A percentile compares a stretch with the other conserved stretches of the same genome.
These are phyloP conservation scores for Cosmia trapezina DNA, from an alignment of 2,888 invertebrate genomes.

Conservation along the genomic window DNA sequence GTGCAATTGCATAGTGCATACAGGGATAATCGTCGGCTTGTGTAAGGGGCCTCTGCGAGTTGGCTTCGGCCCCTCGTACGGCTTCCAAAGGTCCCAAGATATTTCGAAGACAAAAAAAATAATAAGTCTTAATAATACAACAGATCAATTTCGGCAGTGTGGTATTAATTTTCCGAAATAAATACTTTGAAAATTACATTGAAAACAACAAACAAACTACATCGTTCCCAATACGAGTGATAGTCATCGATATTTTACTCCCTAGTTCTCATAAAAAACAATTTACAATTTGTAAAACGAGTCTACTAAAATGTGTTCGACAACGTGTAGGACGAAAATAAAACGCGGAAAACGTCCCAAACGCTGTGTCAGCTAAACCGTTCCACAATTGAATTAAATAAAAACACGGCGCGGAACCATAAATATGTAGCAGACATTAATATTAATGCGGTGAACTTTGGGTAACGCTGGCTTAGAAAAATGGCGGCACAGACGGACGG, in stretches of 20 bases:
- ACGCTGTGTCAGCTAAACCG: conserved; percentile 53
- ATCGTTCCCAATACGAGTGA: neutral
- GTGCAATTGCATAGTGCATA: too few species aligned
- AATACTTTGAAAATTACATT: neutral
- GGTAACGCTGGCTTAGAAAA: conserved; percentile 64
- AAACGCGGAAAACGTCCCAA: conserved; percentile 39
- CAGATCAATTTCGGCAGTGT: neutral
- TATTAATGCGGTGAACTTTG: conserved; percentile 69
- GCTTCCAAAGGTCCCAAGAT: too few species aligned
- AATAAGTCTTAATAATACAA: neutral
- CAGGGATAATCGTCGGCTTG: too few species aligned
- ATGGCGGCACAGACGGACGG: conserved; percentile 45
- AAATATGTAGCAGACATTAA: conserved; percentile 73
- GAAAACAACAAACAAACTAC: neutral
- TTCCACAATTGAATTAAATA: conserved; percentile 71
- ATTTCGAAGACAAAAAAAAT: too few species aligned
- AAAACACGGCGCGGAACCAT: conserved; percentile 65
- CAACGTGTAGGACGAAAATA: conserved; percentile 12
- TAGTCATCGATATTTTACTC: neutral
- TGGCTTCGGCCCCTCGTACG: too few species aligned
- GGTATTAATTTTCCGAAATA: neutral
- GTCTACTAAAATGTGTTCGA: neutral
- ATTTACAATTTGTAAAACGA: conserved; percentile 17
- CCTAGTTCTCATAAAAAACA: neutral
- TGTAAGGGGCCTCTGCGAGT: too few species aligned